Base-by-base conservation (phyloP, 1,140 invertebrate genomes). In the Oncopodura yosiiana region DNA sequence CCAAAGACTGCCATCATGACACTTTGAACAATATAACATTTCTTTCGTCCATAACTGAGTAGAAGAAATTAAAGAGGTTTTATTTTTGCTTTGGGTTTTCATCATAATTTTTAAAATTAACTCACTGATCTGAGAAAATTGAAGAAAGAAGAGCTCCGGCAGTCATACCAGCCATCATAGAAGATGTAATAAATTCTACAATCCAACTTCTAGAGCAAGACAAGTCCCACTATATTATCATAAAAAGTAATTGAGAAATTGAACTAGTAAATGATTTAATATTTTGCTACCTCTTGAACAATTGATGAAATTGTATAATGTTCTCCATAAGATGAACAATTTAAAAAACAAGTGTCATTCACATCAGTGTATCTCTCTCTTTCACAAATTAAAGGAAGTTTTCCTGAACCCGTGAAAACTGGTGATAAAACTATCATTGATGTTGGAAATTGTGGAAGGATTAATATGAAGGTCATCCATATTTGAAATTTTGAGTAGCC, bases 91-190 rank as follows among this genome's bases (percentile, higher is more conserved):
- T 19, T n/a, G 48, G 9, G 26, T 44, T 23, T 46, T 5, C 16
- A 30, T 11, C 16, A 14, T 9, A 12, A 53, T 27, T 21, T 9
- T 39, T 14, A 42, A 32, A 29, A 12, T 19, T 19, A 1, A 18
- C 39, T 29, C 37, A 58, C 56, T 36, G 44, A 27, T 62, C 61
- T 16, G 61, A 55, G 30, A 58, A 30, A n/a, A 52, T 11, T n/a
- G 61, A 54, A 6, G 48, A 38, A 8, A 46, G 8, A 18, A 58
- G 34, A n/a, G 39, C 46, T 0, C 61, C 61, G 11, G 36, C 50
- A 45, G 56, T 46, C 48, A 49, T 53, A 6, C 61, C 61, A n/a
- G 49, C 39, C 61, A 62, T 62, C 53, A 59, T 56, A 43, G 56
- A 32, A 36, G 49, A 56, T 21, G 56, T 62, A 19, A 62, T 41